Evolutionary conservation across 2,888 invertebrate genomes (phyloP).

Genomic region (Pocota personata): DNA sequence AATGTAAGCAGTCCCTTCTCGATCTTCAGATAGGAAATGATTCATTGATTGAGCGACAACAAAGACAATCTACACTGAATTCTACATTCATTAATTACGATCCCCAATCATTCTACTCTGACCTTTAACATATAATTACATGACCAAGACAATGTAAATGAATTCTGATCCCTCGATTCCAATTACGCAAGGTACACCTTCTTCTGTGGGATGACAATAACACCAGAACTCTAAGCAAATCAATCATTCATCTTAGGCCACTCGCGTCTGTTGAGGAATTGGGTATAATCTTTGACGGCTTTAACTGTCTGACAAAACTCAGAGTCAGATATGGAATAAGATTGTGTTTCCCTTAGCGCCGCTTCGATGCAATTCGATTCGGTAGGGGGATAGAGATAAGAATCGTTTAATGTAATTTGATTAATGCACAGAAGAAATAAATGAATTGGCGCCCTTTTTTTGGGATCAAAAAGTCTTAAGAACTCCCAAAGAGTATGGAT

Average conservation of each 20-base stretch:
- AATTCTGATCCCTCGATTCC: constrained; percentile 27
- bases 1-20: neutral
- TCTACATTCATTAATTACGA: constrained; percentile 48
- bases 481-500: constrained; percentile 1
- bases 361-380: constrained; percentile 48
- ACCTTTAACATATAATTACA: constrained; percentile 57
- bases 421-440: constrained; percentile 56
- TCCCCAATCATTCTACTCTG: constrained; percentile 32
- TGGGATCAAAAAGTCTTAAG: constrained; percentile 28
- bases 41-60: constrained; percentile 35
- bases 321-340: constrained; percentile 26
- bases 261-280: constrained; percentile 61
- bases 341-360: constrained; percentile 49
- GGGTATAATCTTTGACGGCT: constrained; percentile 61
- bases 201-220: constrained; percentile 17
- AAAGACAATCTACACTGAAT: neutral
- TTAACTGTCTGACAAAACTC: constrained; percentile 43
- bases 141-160: constrained; percentile 44
- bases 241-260: constrained; percentile 55
- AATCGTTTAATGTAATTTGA: constrained; percentile 67
- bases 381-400: constrained; percentile 43
- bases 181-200: constrained; percentile 45
- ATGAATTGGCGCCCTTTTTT: constrained; percentile 57
- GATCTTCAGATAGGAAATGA: constrained; percentile 42
- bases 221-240: constrained; percentile 35